Evolutionary conservation across 2,797 vertebrate genomes (phyloP).

Genomic region (Stomatorhinus walkeri): DNA sequence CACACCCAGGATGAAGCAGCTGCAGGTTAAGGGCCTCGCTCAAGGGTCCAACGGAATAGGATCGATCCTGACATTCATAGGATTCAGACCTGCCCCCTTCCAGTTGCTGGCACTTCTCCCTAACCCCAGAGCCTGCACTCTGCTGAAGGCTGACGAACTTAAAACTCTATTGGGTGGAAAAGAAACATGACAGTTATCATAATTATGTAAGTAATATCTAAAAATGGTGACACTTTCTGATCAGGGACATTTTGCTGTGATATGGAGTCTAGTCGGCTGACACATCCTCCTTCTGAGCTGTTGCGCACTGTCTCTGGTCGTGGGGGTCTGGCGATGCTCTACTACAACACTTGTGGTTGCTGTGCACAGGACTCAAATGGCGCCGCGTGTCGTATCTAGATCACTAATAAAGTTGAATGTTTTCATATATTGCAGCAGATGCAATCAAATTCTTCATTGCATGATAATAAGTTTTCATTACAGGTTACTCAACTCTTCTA

Average conservation of each 20-base stretch:
- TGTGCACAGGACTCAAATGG: background rate
- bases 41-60: no score
- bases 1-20: no score
- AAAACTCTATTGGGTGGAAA: background rate
- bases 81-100: no score
- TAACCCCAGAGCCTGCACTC: no score
- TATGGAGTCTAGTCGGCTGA: background rate
- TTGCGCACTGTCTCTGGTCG: background rate
- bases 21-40: no score
- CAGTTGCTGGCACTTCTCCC: no score
- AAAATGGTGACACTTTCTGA: background rate
- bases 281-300: background rate
- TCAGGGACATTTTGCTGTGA: background rate
- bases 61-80: no score
- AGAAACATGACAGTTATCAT: background rate
- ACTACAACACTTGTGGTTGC: background rate
- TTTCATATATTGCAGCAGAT: background rate
- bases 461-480: background rate
- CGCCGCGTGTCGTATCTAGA: background rate
- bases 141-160: background rate
- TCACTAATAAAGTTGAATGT: background rate
- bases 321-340: background rate
- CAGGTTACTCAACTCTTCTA: background rate
- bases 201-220: background rate
- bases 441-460: background rate